A percentile compares a stretch with the other conserved stretches of the same genome.
These are phyloP conservation scores for Cryptomyrus ogoouensis DNA, from an alignment of 2,113 vertebrate species.

Conservation along the genomic window DNA sequence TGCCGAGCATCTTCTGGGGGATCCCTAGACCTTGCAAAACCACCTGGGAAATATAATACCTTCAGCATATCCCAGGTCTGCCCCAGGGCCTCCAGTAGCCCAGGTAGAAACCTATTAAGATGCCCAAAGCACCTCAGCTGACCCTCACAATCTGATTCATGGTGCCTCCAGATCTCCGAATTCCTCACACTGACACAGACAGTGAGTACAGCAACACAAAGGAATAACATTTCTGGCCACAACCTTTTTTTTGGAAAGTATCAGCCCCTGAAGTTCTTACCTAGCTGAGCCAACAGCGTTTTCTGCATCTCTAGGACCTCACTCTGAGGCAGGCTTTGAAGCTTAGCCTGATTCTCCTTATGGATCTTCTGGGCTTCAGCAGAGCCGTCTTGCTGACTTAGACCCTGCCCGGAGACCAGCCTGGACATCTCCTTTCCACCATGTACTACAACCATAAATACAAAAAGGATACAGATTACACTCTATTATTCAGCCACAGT, in stretches of 20 bases:
- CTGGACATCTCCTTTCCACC: slow-evolving; percentile 28
- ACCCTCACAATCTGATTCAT: background rate
- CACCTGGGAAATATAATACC: background rate
- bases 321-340: slow-evolving; percentile 67
- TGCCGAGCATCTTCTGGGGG: background rate
- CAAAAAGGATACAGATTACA: background rate
- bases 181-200: background rate
- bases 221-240: background rate
- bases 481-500: background rate
- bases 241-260: background rate
- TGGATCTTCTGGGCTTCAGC: slow-evolving; percentile 79
- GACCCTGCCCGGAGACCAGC: slow-evolving; percentile 78
- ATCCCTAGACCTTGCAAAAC: background rate
- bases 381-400: slow-evolving; percentile 50
- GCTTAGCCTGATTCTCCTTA: slow-evolving; percentile 72
- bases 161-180: background rate
- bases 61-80: background rate
- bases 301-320: slow-evolving; percentile 81
- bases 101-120: background rate
- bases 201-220: background rate
- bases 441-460: background rate
- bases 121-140: background rate
- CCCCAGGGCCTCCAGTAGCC: background rate
- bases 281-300: slow-evolving; percentile 73
- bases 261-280: slow-evolving; percentile 47